phyloP scores from a whole-genome alignment of 2,888 invertebrate genomes.

The Drosophila nr. medialis region DNA sequence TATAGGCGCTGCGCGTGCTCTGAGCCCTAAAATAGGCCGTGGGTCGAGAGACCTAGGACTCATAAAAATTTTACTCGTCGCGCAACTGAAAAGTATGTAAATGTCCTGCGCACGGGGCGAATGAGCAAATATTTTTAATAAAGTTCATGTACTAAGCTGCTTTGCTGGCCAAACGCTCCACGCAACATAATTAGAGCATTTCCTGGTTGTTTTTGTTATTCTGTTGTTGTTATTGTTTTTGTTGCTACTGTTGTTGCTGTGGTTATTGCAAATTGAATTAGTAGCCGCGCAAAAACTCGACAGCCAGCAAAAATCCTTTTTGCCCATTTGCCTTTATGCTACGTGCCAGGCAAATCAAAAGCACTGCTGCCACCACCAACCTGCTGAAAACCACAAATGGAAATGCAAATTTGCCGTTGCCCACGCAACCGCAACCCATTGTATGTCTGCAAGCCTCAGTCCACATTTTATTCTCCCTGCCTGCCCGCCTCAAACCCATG shows the following conservation, averaged over 20 bases:
- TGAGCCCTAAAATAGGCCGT: slow-evolving; percentile 56
- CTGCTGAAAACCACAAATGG: slow-evolving; percentile 68
- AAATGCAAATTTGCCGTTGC: slow-evolving; percentile 76
- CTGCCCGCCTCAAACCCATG: slow-evolving; percentile 3
- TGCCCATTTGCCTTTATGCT: slow-evolving; percentile 60
- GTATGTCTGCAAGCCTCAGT: slow-evolving; percentile 19
- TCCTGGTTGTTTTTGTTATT: slow-evolving; percentile 20
- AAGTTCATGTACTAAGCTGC: slow-evolving; percentile 72
- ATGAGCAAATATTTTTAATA: slow-evolving; percentile 79
- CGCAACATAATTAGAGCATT: slow-evolving; percentile 73
- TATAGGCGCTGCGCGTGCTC: slow-evolving; percentile 75
- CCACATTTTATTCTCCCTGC: not conserved
- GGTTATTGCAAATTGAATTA: slow-evolving; percentile 81
- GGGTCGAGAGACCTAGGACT: slow-evolving; percentile 29
- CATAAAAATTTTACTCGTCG: slow-evolving; percentile 71
- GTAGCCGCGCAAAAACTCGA: slow-evolving; percentile 63
- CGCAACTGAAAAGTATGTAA: slow-evolving; percentile 67
- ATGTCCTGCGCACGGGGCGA: slow-evolving; percentile 48
- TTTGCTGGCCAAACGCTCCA: slow-evolving; percentile 66
- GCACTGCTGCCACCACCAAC: slow-evolving; percentile 16
- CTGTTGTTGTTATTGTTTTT: slow-evolving; percentile 5
- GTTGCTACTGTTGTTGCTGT: slow-evolving; percentile 41
- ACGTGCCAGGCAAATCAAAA: slow-evolving; percentile 78
- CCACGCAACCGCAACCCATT: slow-evolving; percentile 60
- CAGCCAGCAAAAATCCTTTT: slow-evolving; percentile 72